Conservation (phyloP, 2,113 vertebrate genomes). For the Nibea coibor region DNA sequence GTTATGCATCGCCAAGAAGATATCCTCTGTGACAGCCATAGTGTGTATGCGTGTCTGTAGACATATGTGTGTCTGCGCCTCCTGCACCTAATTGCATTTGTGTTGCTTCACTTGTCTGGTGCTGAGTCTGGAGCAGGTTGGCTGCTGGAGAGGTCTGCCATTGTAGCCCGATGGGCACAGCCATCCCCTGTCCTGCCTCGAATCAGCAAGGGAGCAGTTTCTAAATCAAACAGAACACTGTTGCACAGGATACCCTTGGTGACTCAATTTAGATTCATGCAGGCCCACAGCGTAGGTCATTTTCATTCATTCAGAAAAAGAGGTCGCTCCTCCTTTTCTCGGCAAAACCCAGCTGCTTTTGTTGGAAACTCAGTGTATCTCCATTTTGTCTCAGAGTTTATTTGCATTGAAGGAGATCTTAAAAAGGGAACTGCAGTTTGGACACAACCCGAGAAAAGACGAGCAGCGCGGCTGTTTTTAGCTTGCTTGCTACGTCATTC, state of each 20-base stretch:
- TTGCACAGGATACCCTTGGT: slow-evolving; percentile 61
- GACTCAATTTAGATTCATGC: slow-evolving; percentile 66
- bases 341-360: slow-evolving; percentile 29
- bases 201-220: slow-evolving; percentile 69
- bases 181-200: slow-evolving; percentile 39
- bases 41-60: not conserved
- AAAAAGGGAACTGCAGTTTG: slow-evolving; percentile 33
- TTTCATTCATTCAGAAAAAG: slow-evolving; percentile 73
- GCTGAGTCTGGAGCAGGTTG: slow-evolving; percentile 29
- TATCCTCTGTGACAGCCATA: slow-evolving; percentile 15
- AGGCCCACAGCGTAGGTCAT: slow-evolving; percentile 67
- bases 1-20: not conserved
- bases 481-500: slow-evolving; percentile 16
- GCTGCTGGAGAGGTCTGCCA: slow-evolving; percentile 49
- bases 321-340: slow-evolving; percentile 62
- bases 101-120: slow-evolving; percentile 39
- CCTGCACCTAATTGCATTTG: slow-evolving; percentile 48
- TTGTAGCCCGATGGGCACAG: slow-evolving; percentile 41
- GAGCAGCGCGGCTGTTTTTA: slow-evolving; percentile 7
- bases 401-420: slow-evolving; percentile 8
- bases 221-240: slow-evolving; percentile 65
- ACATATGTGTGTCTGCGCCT: slow-evolving; percentile 1
- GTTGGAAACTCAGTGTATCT: slow-evolving; percentile 36
- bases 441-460: not conserved
- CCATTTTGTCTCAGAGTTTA: slow-evolving; percentile 48